These are phyloP conservation scores for Apodemia duryi DNA, from an alignment of 2,888 invertebrate species.

Conservation along the genomic window DNA sequence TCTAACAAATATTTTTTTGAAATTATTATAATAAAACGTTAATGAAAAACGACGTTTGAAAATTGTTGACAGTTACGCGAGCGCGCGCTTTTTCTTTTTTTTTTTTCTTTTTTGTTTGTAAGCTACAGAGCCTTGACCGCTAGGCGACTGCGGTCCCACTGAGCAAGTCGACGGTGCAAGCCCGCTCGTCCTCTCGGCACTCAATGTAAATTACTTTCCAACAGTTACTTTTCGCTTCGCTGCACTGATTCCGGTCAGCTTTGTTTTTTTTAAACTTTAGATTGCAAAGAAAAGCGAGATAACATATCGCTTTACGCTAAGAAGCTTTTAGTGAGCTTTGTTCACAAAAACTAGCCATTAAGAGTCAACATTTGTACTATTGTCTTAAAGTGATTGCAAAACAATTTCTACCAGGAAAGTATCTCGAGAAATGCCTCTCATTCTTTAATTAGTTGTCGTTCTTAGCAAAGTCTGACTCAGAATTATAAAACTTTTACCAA, in stretches of 20 bases:
- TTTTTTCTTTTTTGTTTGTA: slow-evolving; percentile 44
- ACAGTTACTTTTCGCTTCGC: slow-evolving; percentile 74
- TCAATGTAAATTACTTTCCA: slow-evolving; percentile 68
- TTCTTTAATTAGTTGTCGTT: no score
- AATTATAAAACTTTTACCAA: background rate
- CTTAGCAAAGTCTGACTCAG: no score
- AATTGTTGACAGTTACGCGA: slow-evolving; percentile 54
- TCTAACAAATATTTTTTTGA: background rate
- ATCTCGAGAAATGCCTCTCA: background rate
- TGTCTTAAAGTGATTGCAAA: slow-evolving; percentile 15
- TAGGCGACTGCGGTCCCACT: slow-evolving; percentile 66
- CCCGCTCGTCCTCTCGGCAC: slow-evolving; percentile 51
- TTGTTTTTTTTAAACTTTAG: slow-evolving; percentile 25
- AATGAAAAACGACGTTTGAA: slow-evolving; percentile 35
- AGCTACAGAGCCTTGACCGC: slow-evolving; percentile 68
- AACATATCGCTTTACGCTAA: slow-evolving; percentile 41
- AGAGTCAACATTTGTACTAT: slow-evolving; percentile 16
- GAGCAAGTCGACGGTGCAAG: slow-evolving; percentile 51
- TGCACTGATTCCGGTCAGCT: slow-evolving; percentile 69
- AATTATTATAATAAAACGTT: slow-evolving; percentile 28
- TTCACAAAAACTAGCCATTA: slow-evolving; percentile 5
- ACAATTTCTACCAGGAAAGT: slow-evolving; percentile 14
- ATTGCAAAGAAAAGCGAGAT: slow-evolving; percentile 45
- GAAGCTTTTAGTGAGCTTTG: slow-evolving; percentile 33
- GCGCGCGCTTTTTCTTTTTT: slow-evolving; percentile 62